phyloP scores from a whole-genome alignment of 2,113 vertebrate species.

The Cettia cetti region DNA sequence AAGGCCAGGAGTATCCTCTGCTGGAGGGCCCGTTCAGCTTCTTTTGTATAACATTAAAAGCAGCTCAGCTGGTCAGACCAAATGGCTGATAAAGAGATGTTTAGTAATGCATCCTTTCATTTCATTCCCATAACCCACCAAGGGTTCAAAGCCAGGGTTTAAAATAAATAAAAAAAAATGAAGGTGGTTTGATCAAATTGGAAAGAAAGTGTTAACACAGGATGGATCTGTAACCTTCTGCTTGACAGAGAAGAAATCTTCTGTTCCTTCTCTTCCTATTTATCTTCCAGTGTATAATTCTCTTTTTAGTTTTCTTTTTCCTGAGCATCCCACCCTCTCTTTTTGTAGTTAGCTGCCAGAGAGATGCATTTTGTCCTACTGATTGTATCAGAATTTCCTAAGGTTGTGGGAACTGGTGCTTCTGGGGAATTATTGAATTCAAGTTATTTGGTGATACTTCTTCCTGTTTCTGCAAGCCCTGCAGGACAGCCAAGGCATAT shows the following conservation, averaged over 20 bases:
- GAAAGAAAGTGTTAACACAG: neutral
- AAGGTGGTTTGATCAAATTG: neutral
- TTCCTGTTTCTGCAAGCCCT: constrained; percentile 22
- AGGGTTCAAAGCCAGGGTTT: neutral
- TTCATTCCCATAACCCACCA: neutral
- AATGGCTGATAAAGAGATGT: neutral
- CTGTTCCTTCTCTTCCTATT: neutral
- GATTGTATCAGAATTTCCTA: neutral
- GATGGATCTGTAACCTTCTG: neutral
- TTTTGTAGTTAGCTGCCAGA: neutral
- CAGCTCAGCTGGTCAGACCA: neutral
- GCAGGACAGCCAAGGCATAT: constrained; percentile 8
- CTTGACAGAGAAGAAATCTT: neutral
- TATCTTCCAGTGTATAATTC: neutral
- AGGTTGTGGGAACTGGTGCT: neutral
- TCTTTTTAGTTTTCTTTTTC: neutral
- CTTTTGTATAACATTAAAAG: neutral
- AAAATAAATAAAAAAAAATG: neutral
- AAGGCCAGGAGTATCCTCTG: neutral
- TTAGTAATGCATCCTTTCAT: neutral
- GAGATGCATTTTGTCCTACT: neutral
- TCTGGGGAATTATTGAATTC: constrained; percentile 41
- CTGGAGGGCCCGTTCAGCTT: neutral
- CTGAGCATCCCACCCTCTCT: neutral
- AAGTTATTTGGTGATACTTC: constrained; percentile 16